A percentile compares a stretch with the other conserved stretches of the same genome.
These are phyloP conservation scores for Lepidurus packardi DNA, from an alignment of 1,140 invertebrate species.

Conservation along the genomic window DNA sequence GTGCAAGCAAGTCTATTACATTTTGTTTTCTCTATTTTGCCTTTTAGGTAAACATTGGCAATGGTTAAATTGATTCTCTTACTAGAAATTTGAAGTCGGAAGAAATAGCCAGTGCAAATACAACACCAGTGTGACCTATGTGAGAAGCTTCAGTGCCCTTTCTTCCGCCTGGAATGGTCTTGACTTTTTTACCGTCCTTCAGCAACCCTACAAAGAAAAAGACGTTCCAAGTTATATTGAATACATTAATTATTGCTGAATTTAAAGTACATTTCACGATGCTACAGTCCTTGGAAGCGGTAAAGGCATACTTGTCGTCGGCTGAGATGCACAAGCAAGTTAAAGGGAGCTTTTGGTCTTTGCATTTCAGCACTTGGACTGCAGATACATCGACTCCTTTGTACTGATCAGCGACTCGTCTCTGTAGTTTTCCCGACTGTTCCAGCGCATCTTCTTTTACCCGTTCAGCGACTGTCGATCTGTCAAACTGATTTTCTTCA, in stretches of 20 bases:
- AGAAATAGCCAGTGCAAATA: slow-evolving; percentile 70
- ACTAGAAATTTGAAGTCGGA: slow-evolving; percentile 78
- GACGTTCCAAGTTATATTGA: background rate
- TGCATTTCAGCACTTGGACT: slow-evolving; percentile 54
- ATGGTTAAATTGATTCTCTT: slow-evolving; percentile 38
- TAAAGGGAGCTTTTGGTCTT: slow-evolving; percentile 68
- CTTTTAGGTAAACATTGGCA: background rate
- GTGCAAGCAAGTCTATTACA: background rate
- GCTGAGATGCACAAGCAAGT: slow-evolving; percentile 74
- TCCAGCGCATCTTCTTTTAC: slow-evolving; percentile 78
- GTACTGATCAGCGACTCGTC: slow-evolving; percentile 64
- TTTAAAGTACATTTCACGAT: slow-evolving; percentile 72
- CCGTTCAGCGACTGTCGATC: slow-evolving; percentile 59
- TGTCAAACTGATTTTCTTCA: slow-evolving; percentile 60
- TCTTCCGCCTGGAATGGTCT: slow-evolving; percentile 45
- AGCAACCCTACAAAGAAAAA: slow-evolving; percentile 51
- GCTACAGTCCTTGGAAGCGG: slow-evolving; percentile 78
- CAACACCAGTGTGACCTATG: slow-evolving; percentile 50
- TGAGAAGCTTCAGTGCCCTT: slow-evolving; percentile 42
- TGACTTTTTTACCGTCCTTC: slow-evolving; percentile 46
- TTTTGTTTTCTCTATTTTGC: too few species aligned
- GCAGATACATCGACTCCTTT: slow-evolving; percentile 48
- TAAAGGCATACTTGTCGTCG: slow-evolving; percentile 68
- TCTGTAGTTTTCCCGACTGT: slow-evolving; percentile 69
- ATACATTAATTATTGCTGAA: slow-evolving; percentile 16